Evolutionary conservation across 2,113 vertebrate genomes (phyloP), one percentile per base, ranked within the genome.

Genomic region (Herpetotheres cachinnans): DNA sequence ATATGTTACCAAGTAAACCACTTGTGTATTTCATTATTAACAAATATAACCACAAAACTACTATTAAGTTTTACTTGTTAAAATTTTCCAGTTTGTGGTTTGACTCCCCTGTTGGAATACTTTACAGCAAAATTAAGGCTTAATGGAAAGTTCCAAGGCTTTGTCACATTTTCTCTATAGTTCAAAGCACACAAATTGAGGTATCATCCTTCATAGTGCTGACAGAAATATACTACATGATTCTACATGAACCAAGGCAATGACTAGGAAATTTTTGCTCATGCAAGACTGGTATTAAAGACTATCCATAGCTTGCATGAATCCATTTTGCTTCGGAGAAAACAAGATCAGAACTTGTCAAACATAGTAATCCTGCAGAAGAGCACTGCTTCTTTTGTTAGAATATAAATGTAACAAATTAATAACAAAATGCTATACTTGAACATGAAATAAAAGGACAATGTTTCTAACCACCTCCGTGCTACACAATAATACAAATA

Each of bases 141-240:
- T 26, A 42, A 34, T 36, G 11, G 34, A 19, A 85, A 69, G 22
- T 20, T 70, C 7, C 27, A 74, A 49, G 13, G 21, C 14, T 63
- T 40, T 26, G 7, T 29, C 17, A 30, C 7, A 9, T 20, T 56
- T 80, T 26, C 38, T 65, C 26, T 18, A 6, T 11, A 21, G 6
- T 13, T 10, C 25, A 29, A 65, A 70, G 25, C 25, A 42, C 38
- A 24, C 42, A 34, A 7, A 69, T 46, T 46, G 21, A 78, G 24
- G 6, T 16, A 34, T 18, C 8, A 5, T 20, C 44, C 15, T 65
- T 56, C 25, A 8, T 13, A 84, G 29, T 8, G 6, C 18, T 59
- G 17, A 38, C 2, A 76, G 13, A 72, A 62, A 50, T 6, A 56
- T 2, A 59, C 6, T 32, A 34, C 16, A 11, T 0, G 2, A 46